Evolutionary conservation across 2,797 vertebrate genomes (phyloP).

Genomic region (Vultur gryphus): DNA sequence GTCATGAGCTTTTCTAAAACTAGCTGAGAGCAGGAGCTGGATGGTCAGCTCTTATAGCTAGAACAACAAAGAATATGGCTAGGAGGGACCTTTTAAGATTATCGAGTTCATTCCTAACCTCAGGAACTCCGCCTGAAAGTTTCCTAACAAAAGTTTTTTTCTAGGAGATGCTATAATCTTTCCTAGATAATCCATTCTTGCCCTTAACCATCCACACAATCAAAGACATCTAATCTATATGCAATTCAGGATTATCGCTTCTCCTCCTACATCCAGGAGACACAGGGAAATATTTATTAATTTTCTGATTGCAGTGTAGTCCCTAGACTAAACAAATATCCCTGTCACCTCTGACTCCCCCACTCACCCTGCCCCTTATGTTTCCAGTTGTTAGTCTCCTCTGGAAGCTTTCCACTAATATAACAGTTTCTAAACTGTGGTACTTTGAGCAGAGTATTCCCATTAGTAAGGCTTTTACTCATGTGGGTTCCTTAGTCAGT

Average conservation of each 20-base stretch:
- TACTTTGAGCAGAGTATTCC: neutral
- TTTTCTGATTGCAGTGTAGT: neutral
- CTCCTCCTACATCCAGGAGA: neutral
- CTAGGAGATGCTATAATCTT: neutral
- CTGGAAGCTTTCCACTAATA: neutral
- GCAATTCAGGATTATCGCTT: neutral
- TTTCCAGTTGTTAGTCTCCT: neutral
- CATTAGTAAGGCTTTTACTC: neutral
- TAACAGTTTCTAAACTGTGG: neutral
- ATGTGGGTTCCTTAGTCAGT: neutral
- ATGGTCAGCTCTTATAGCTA: neutral
- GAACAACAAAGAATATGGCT: neutral
- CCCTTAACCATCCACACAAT: neutral
- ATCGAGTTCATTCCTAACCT: neutral
- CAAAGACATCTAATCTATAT: neutral
- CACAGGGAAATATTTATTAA: neutral
- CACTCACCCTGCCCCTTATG: too few relatives aligned
- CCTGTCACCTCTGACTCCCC: neutral
- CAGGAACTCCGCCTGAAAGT: neutral
- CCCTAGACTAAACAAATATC: neutral
- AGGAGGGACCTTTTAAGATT: neutral
- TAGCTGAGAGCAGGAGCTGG: neutral
- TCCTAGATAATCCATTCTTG: neutral
- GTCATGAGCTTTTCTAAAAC: neutral
- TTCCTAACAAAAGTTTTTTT: neutral